Evolutionary conservation across 92 coral and sea anemone species (phyloP), one percentile per base, ranked within the genome.

Genomic region (Palythoa grandiflora): DNA sequence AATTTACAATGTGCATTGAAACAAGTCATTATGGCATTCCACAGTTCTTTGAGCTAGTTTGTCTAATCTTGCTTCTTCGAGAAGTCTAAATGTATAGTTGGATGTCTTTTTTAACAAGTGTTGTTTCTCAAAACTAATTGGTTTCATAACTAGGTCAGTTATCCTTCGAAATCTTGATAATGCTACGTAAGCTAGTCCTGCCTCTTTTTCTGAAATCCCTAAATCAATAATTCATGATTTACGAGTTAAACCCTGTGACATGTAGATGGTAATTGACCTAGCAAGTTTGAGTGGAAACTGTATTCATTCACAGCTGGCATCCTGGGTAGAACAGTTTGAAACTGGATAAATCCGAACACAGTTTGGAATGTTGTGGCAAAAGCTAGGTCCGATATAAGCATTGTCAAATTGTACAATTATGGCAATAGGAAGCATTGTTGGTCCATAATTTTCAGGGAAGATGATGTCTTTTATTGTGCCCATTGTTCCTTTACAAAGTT

Each of bases 201-300:
- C 86, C 39, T 75, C 79, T 63, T 73, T 85, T 71, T 89, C 92
- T 13, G 84, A 59, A 12, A 89, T 71, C 48, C 88, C 88, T 71
- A 85, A 85, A 59, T 81, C 86, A 81, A 81, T 78, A 63, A 50
- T 54, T 28, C 63, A 54, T 16, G 40, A 50, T 37, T 78, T 63
- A 54, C 38, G 61, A 50, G 84, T 78, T 78, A 78, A 78, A 39
- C 84, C 84, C 61, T 78, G 84, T 38, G 84, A 54, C 61, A 38
- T 78, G 61, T 78, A 68, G 65, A 79, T 79, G 35, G 84, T 79
- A n/a, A 84, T 84, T 19, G 88, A 84, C 88, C 88, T 72, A 66
- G 88, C 47, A 15, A 84, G 61, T 71, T 68, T 89, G 20, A 89
- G 84, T 40, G 90, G 92, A 73, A 84, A 84, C 78, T 89, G 89